phyloP scores from a whole-genome alignment of 2,888 invertebrate species.

The Lochmaea crataegi region DNA sequence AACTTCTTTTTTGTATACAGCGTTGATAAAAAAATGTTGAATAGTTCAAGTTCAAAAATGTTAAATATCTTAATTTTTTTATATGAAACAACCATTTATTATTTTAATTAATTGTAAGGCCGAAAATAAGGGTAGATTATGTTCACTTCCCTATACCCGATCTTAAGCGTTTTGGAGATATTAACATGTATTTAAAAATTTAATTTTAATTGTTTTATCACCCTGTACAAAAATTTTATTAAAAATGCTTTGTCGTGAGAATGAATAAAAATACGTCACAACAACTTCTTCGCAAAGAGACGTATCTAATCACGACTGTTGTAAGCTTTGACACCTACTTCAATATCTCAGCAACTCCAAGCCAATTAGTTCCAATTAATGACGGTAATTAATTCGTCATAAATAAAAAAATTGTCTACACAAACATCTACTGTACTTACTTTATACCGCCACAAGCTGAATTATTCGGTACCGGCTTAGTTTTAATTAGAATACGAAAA shows the following conservation, averaged over 20 bases:
- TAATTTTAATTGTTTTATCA: background rate
- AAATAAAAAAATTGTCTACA: background rate
- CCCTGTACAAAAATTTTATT: background rate
- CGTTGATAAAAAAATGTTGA: too few species aligned
- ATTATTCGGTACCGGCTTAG: background rate
- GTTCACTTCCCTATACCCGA: too few species aligned
- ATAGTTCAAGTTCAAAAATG: too few species aligned
- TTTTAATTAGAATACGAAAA: background rate
- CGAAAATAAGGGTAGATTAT: too few species aligned
- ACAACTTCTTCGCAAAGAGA: background rate
- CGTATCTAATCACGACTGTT: slow-evolving; percentile 3
- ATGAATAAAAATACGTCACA: background rate
- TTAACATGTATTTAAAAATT: too few species aligned
- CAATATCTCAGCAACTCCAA: slow-evolving; percentile 13
- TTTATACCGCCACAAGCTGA: background rate
- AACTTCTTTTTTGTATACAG: too few species aligned
- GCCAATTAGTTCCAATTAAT: slow-evolving; percentile 29
- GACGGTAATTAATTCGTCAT: slow-evolving; percentile 15
- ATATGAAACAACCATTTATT: too few species aligned
- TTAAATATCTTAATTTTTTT: too few species aligned
- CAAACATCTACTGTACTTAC: background rate
- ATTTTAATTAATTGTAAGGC: too few species aligned
- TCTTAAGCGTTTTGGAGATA: too few species aligned
- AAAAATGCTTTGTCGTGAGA: background rate
- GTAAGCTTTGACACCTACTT: slow-evolving; percentile 10